These are phyloP conservation scores for Natrix natrix DNA, from an alignment of 2,797 vertebrate genomes.

Conservation along the genomic window DNA sequence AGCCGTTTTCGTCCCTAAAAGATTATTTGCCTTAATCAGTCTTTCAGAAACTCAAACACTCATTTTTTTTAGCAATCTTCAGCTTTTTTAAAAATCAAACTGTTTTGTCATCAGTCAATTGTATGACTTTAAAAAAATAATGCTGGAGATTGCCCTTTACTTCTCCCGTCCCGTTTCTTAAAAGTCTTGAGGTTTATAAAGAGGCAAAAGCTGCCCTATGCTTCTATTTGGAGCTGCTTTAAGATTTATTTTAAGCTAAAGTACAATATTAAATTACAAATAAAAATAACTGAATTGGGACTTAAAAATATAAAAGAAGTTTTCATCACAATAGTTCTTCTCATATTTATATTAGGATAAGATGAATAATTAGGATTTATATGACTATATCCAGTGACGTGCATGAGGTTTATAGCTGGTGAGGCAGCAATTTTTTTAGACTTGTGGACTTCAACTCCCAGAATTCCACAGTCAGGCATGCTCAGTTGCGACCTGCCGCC, in stretches of 20 bases:
- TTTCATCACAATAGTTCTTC: neutral
- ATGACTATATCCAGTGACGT: no score
- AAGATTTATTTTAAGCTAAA: neutral
- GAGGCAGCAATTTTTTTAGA: no score
- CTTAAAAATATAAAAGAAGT: neutral
- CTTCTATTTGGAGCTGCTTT: neutral
- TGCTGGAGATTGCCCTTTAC: neutral
- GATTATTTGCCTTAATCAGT: neutral
- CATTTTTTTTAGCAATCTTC: neutral
- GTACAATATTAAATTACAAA: neutral
- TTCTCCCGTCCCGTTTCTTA: neutral
- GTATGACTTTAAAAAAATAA: neutral
- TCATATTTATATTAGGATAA: neutral
- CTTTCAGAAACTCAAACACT: neutral
- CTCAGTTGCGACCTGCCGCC: no score
- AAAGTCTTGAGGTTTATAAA: neutral
- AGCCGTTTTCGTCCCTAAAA: neutral
- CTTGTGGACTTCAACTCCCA: no score
- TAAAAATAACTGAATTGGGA: neutral
- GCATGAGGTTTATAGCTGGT: no score
- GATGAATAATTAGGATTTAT: neutral
- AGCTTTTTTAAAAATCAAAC: neutral
- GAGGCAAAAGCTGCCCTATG: neutral
- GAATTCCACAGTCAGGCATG: no score
- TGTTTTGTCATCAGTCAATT: neutral